Base-by-base conservation (phyloP, 2,113 vertebrate species). In the Bucco capensis region DNA sequence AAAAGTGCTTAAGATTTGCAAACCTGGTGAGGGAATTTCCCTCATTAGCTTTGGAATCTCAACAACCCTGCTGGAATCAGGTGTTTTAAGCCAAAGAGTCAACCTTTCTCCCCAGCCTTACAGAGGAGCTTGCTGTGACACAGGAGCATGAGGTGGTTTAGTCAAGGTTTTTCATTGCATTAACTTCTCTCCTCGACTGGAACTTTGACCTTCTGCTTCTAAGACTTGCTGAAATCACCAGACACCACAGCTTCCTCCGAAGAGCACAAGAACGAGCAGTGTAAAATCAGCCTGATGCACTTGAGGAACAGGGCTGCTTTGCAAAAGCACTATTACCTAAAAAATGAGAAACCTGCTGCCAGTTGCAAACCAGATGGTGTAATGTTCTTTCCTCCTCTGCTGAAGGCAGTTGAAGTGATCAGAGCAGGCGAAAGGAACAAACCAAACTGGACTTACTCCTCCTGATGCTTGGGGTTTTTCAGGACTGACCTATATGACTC, bases 121-220 rank as follows among this genome's bases (percentile, higher is more conserved):
- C 5, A 78, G 54, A 37, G 28, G 30, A 90, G 33, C 58, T 88
- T 71, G 28, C 30, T 94, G 47, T 90, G 80, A 70, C 69, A 92
- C 62, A 85, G 67, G 46, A 78, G 51, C 31, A 61, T 89, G 56
- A 86, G 70, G 91, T 75, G 16, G 49, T 90, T 95, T 88, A 92
- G 72, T 79, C 90, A 81, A 51, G 73, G 5, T 86, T 92, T 90
- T 93, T 78, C 53, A 71, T 22, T 90, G 75, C 89, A 65, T 93
- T 54, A 94, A 19, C 22, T 50, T 25, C 14, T 91, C 16, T 95
- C 23, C 57, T 91, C 14, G 75, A 44, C 21, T 53, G 31, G 12
- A 89, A 76, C 31, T 81, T 91, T 94, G 92, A 91, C 92, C 86
- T 90, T 93, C 90, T 89, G 46, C 76, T 88, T 90, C 76, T 80